A percentile compares a stretch with the other conserved stretches of the same genome.
Evolutionary conservation across 2,888 invertebrate species (phyloP).

Genomic region (Octonoba sinensis): DNA sequence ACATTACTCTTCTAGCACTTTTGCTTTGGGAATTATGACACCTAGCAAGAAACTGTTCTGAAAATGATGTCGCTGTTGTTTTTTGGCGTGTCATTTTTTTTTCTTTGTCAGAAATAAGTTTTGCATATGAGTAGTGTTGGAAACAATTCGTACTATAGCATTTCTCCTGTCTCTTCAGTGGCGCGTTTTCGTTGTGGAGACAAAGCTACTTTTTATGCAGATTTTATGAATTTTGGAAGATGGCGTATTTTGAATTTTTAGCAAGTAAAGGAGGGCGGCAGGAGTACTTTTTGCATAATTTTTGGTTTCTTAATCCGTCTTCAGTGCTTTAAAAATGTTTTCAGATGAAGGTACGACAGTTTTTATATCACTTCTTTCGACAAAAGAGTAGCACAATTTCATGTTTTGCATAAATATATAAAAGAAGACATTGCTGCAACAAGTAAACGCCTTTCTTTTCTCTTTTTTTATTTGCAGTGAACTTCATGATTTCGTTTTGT

Average conservation of each 20-base stretch:
- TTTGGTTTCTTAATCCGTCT: too few relatives aligned
- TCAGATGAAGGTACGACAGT: too few relatives aligned
- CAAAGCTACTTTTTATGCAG: constrained; percentile 31
- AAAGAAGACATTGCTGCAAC: too few relatives aligned
- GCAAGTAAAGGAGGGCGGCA: too few relatives aligned
- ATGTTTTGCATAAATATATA: too few relatives aligned
- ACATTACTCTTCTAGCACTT: constrained; percentile 47
- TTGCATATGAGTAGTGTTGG: constrained; percentile 18
- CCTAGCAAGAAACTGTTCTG: constrained; percentile 7
- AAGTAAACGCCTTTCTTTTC: too few relatives aligned
- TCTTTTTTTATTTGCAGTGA: too few relatives aligned
- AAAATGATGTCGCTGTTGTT: not conserved
- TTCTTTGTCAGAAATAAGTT: constrained; percentile 27
- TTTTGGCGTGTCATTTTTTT: not conserved
- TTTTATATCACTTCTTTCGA: too few relatives aligned
- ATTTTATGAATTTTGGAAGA: constrained; percentile 35
- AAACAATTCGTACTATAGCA: not conserved
- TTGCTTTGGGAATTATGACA: constrained; percentile 43
- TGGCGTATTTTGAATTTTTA: not conserved
- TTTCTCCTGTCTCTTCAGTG: not conserved
- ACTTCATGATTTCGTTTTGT: too few relatives aligned
- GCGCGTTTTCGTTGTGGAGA: constrained; percentile 12
- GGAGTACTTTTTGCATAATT: too few relatives aligned
- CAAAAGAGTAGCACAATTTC: too few relatives aligned
- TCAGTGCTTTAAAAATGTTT: too few relatives aligned